These are phyloP conservation scores for Panulirus ornatus DNA, from an alignment of 1,140 invertebrate genomes.

Conservation along the genomic window DNA sequence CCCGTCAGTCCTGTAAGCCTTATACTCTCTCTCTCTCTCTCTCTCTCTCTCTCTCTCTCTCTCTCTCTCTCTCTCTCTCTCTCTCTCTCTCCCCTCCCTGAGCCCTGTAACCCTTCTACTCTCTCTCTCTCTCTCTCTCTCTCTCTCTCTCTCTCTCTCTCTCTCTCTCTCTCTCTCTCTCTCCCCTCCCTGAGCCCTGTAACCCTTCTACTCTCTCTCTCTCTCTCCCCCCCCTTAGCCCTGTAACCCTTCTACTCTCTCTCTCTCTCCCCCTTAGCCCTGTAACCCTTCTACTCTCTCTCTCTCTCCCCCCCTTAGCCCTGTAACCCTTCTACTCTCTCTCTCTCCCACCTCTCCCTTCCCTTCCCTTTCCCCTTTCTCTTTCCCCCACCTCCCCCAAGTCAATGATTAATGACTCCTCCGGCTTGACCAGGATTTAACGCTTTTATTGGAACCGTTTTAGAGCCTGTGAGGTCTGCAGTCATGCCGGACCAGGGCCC, in stretches of 20 bases:
- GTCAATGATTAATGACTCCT: slow-evolving; percentile 28
- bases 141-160: not conserved
- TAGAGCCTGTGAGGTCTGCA: not conserved
- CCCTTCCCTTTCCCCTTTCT: not conserved
- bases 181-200: not conserved
- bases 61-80: slow-evolving; percentile 5
- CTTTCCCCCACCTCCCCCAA: not conserved
- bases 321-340: no score
- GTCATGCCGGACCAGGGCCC: not conserved
- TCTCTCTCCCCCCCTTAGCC: not conserved
- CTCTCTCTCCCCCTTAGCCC: not conserved
- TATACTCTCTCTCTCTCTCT: not conserved
- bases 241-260: not conserved
- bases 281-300: not conserved
- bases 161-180: not conserved
- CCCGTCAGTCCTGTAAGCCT: not conserved
- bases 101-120: not conserved
- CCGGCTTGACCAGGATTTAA: slow-evolving; percentile 42
- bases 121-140: not conserved
- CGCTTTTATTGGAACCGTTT: slow-evolving; percentile 30
- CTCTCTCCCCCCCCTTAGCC: not conserved
- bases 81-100: not conserved
- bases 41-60: not conserved
- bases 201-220: not conserved
- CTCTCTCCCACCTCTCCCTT: slow-evolving; percentile 1